Conservation (phyloP, 1,140 invertebrate genomes). For the Stratiolaelaps scimitus region DNA sequence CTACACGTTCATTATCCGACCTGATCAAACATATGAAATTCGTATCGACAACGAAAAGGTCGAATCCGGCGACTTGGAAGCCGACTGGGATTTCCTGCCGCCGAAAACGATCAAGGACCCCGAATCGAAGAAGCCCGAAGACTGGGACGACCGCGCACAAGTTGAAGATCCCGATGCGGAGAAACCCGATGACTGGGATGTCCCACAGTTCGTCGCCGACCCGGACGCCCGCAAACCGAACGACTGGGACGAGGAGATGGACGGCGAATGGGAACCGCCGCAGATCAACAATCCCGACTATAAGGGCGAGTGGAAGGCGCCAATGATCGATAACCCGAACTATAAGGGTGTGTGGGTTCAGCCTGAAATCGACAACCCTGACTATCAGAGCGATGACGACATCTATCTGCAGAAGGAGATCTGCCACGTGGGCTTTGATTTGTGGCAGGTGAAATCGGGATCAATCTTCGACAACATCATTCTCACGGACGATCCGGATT, state of each 20-base stretch:
- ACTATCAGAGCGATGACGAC: constrained; percentile 65
- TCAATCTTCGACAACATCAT: constrained; percentile 97
- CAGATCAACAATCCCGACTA: constrained; percentile 58
- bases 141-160: constrained; percentile 88
- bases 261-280: constrained; percentile 91
- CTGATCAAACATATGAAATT: constrained; percentile 94
- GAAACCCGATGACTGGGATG: constrained; percentile 76
- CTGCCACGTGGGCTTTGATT: constrained; percentile 83
- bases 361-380: constrained; percentile 97
- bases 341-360: constrained; percentile 93
- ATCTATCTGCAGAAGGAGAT: constrained; percentile 79
- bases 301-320: constrained; percentile 74
- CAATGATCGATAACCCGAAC: constrained; percentile 88
- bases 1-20: constrained; percentile 87
- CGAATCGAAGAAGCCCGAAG: constrained; percentile 78
- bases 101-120: constrained; percentile 95
- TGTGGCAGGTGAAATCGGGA: constrained; percentile 96
- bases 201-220: constrained; percentile 94
- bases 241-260: constrained; percentile 99
- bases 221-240: constrained; percentile 94
- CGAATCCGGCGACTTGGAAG: constrained; percentile 84
- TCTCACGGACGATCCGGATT: constrained; percentile 73
- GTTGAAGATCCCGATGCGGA: constrained; percentile 90
- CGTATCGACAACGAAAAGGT: constrained; percentile 95
- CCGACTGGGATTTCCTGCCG: constrained; percentile 92